Conservation (phyloP, 1,140 invertebrate species). For the Drosophila rhopaloa region DNA sequence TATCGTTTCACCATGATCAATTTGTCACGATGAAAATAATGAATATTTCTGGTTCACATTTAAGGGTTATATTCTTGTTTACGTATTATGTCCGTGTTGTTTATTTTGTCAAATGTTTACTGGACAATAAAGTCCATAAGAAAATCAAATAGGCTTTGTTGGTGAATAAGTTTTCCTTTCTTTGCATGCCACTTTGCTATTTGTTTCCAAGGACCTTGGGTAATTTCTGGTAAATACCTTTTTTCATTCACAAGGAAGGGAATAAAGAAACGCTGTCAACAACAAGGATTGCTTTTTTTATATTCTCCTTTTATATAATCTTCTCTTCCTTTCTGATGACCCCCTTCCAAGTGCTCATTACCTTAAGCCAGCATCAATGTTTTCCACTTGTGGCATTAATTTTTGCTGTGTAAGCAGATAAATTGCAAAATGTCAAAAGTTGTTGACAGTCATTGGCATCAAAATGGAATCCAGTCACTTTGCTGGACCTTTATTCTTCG, state of each 20-base stretch:
- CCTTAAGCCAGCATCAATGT: slow-evolving; percentile 38
- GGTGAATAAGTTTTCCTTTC: not conserved
- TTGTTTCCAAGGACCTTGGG: slow-evolving; percentile 21
- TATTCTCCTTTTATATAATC: not conserved
- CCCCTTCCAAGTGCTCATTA: slow-evolving; percentile 19
- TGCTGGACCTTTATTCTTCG: slow-evolving; percentile 28
- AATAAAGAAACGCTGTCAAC: slow-evolving; percentile 30
- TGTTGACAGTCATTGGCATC: slow-evolving; percentile 74
- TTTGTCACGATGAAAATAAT: slow-evolving; percentile 16
- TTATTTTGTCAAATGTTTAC: slow-evolving; percentile 3
- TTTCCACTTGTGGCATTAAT: slow-evolving; percentile 75
- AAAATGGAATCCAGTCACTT: slow-evolving; percentile 61
- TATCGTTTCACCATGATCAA: slow-evolving; percentile 21
- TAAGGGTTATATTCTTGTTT: slow-evolving; percentile 33
- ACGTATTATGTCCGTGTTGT: slow-evolving; percentile 3
- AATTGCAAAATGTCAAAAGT: slow-evolving; percentile 73
- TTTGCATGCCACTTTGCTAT: slow-evolving; percentile 16
- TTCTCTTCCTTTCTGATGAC: not conserved
- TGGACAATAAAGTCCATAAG: slow-evolving; percentile 3
- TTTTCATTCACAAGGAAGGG: slow-evolving; percentile 26
- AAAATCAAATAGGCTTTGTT: not conserved
- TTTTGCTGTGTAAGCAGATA: slow-evolving; percentile 80
- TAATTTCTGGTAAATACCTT: slow-evolving; percentile 55
- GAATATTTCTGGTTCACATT: slow-evolving; percentile 19
- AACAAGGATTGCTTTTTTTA: slow-evolving; percentile 21